These are phyloP conservation scores for Staurois parvus DNA, from an alignment of 2,797 vertebrate species.

Conservation along the genomic window DNA sequence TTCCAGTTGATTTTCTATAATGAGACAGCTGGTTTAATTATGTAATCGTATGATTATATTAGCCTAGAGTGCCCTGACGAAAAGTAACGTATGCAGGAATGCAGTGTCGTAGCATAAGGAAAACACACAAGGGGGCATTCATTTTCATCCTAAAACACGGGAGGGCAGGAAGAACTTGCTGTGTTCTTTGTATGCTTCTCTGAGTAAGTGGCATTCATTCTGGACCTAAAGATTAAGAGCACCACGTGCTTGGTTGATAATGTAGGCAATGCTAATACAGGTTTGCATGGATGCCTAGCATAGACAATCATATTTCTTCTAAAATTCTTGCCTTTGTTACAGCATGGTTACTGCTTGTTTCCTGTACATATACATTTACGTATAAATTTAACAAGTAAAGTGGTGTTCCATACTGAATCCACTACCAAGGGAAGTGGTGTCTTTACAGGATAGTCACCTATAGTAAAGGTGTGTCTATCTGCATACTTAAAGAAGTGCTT, in stretches of 20 bases:
- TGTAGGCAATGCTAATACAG: too few species aligned
- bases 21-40: slow-evolving; percentile 94
- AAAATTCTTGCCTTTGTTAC: too few species aligned
- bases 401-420: too few species aligned
- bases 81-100: slow-evolving; percentile 67
- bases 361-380: too few species aligned
- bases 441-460: too few species aligned
- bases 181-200: slow-evolving; percentile 50
- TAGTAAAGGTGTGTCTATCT: too few species aligned
- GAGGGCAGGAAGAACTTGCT: slow-evolving; percentile 34
- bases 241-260: background rate
- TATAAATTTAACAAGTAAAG: too few species aligned
- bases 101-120: slow-evolving; percentile 68
- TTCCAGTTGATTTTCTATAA: slow-evolving; percentile 91
- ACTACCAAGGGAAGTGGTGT: too few species aligned
- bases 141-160: slow-evolving; percentile 53
- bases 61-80: slow-evolving; percentile 81
- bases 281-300: too few species aligned
- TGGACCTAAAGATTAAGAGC: background rate
- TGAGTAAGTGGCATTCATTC: background rate
- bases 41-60: slow-evolving; percentile 91
- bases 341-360: too few species aligned
- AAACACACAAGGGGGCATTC: slow-evolving; percentile 65
- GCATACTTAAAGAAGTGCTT: too few species aligned
- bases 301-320: too few species aligned